Evolutionary conservation across 2,113 vertebrate genomes (phyloP).

Genomic region (Micronycteris hirsuta): DNA sequence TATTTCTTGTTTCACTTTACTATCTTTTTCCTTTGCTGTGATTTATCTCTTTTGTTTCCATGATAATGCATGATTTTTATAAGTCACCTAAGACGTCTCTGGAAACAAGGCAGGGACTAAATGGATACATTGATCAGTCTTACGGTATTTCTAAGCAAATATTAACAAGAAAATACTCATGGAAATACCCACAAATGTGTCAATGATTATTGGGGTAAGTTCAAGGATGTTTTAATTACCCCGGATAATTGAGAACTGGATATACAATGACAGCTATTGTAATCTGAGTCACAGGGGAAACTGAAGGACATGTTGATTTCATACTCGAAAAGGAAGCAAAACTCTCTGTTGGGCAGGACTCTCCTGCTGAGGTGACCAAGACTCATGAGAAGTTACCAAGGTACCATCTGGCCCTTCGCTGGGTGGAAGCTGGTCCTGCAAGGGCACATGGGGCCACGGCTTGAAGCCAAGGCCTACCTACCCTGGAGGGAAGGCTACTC

Average conservation of each 20-base stretch:
- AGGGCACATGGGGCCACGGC: neutral
- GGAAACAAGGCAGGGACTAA: neutral
- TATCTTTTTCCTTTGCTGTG: neutral
- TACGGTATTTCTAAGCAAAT: neutral
- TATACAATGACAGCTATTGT: neutral
- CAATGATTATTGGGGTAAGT: neutral
- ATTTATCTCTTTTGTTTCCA: neutral
- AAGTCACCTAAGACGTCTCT: conserved; percentile 8
- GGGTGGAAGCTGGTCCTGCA: neutral
- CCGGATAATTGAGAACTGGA: neutral
- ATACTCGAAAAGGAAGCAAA: neutral
- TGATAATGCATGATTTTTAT: neutral
- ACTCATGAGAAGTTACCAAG: neutral
- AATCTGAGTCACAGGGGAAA: neutral
- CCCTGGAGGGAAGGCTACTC: neutral
- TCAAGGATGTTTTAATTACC: neutral
- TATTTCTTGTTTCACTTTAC: neutral
- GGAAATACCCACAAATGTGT: neutral
- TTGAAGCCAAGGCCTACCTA: neutral
- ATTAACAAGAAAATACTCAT: neutral
- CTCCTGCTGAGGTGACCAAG: neutral
- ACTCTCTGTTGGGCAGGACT: neutral
- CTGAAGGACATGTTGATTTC: neutral
- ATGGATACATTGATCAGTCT: neutral
- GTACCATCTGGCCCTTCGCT: neutral